Percentiles rank a stretch among this genome's conserved stretches.
Conservation (phyloP, 2,113 vertebrate genomes). For the Apodemus sylvaticus region DNA sequence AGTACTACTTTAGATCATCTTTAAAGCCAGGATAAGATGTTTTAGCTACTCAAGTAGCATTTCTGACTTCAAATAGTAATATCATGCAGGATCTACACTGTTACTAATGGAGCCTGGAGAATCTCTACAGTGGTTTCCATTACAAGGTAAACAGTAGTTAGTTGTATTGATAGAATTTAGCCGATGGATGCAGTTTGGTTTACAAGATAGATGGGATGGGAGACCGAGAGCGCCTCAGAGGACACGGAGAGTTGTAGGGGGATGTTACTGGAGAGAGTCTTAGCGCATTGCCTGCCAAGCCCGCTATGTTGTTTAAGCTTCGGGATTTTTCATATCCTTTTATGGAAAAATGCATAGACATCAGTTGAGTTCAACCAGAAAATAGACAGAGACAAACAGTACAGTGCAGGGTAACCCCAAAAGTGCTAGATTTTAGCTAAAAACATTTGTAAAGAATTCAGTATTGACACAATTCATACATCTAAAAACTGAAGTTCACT, state of each 20-base stretch:
- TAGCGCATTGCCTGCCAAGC: slow-evolving; percentile 94
- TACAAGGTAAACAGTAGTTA: slow-evolving; percentile 81
- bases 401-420: slow-evolving; percentile 86
- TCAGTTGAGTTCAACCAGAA: slow-evolving; percentile 91
- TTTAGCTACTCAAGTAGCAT: slow-evolving; percentile 81
- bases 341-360: slow-evolving; percentile 92
- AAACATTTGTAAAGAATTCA: slow-evolving; percentile 78
- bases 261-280: slow-evolving; percentile 96
- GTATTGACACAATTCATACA: slow-evolving; percentile 70
- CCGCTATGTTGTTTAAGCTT: slow-evolving; percentile 98
- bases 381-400: slow-evolving; percentile 90
- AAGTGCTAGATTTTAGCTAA: slow-evolving; percentile 76
- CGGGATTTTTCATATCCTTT: slow-evolving; percentile 97
- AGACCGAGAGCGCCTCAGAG: slow-evolving; percentile 94
- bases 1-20: slow-evolving; percentile 82
- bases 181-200: slow-evolving; percentile 84
- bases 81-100: slow-evolving; percentile 84
- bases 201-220: slow-evolving; percentile 97
- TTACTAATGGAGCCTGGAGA: slow-evolving; percentile 81
- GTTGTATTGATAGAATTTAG: slow-evolving; percentile 83
- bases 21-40: slow-evolving; percentile 82
- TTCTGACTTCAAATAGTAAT: slow-evolving; percentile 84
- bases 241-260: slow-evolving; percentile 96
- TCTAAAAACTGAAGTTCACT: slow-evolving; percentile 63
- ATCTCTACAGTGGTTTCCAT: slow-evolving; percentile 84